Conservation (phyloP, 2,113 vertebrate species). For the Myiagra hebetior region DNA sequence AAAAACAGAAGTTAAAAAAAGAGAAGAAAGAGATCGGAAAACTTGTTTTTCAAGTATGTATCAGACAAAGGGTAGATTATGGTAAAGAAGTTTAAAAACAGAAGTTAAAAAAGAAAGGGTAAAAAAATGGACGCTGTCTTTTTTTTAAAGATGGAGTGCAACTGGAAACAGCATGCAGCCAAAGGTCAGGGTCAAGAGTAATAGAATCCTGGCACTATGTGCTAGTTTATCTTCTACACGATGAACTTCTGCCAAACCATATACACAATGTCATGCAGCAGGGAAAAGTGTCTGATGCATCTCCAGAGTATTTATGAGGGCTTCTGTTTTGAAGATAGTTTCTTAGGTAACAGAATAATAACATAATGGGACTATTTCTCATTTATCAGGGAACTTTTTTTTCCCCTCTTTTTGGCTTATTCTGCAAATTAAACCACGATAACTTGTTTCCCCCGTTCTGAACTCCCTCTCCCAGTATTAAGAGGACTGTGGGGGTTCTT, state of each 20-base stretch:
- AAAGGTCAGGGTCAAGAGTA: conserved; percentile 80
- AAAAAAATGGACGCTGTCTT: conserved; percentile 48
- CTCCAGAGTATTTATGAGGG: conserved; percentile 82
- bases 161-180: conserved; percentile 78
- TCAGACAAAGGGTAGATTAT: background rate
- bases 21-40: background rate
- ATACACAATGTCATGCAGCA: conserved; percentile 72
- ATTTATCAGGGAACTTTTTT: conserved; percentile 57
- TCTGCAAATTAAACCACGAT: conserved; percentile 63
- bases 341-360: conserved; percentile 85
- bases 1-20: conserved; percentile 31
- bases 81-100: conserved; percentile 50
- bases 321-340: conserved; percentile 90
- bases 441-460: background rate
- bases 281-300: conserved; percentile 77
- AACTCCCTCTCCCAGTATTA: background rate
- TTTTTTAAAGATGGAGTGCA: conserved; percentile 72
- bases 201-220: conserved; percentile 77
- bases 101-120: conserved; percentile 49
- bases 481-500: background rate
- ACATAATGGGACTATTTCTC: conserved; percentile 73
- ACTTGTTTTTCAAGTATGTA: conserved; percentile 34
- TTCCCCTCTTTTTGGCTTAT: conserved; percentile 34
- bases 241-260: conserved; percentile 77
- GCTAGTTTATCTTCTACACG: conserved; percentile 77